Evolutionary conservation across 2,797 vertebrate species (phyloP), one percentile per base, ranked within the genome.

Genomic region (Mormyrops boulengeri): DNA sequence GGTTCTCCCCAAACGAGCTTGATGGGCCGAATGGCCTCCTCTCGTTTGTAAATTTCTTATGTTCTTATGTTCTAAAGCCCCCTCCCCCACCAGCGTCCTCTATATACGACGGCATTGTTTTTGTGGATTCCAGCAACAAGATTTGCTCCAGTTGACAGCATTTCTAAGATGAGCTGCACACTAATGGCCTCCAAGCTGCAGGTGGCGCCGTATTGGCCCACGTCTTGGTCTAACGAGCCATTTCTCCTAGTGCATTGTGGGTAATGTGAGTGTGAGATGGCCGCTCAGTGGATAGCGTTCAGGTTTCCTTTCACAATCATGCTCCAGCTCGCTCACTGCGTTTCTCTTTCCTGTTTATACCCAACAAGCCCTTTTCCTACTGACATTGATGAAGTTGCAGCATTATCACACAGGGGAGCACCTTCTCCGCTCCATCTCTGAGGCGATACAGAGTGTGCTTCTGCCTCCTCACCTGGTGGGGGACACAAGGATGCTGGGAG

Each of bases 361-460:
- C 95, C 91, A 57, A 91, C 94, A 94, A 94, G 53, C 17, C 53
- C 53, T 5, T 55, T 55, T 55, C 4, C 17, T 19, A 14, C 53
- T 55, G 17, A 55, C 17, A 19, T 55, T 55, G 53, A 19, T 55
- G 17, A 19, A 19, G 53, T 55, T 57, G 55, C 5, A 19, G 19
- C 19, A 57, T 57, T 57, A 57, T 57, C 55, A n/a, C 5, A n/a
- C 4, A 57, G 92, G 92, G 96, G 91, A 91, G 95, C 93, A 95
- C 94, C 93, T 95, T 96, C 95, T 94, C 94, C 95, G 95, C 95
- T 93, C 92, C 90, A 95, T 92, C 94, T 96, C 95, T 95, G 94
- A 94, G 91, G 91, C 94, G 89, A 94, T 92, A 93, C 94, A 92
- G 91, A 95, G 91, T 91, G 89, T 92, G 92, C 93, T 84, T 93